Evolutionary conservation across 1,140 invertebrate species (phyloP).

Genomic region (Caerostris extrusa): DNA sequence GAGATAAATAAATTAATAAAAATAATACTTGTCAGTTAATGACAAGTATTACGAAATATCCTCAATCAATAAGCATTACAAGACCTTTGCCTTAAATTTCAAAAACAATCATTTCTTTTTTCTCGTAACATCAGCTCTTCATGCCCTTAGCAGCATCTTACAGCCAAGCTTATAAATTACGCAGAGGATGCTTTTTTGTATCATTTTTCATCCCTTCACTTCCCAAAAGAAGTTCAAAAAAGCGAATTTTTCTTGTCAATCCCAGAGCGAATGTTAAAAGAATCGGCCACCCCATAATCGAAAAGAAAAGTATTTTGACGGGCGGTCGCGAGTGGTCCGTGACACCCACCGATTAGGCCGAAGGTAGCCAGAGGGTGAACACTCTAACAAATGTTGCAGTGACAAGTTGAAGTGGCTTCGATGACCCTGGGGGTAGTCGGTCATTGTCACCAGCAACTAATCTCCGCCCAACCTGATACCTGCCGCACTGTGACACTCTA

Average conservation of each 20-base stretch:
- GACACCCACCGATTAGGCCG: slow-evolving; percentile 68
- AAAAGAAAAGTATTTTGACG: slow-evolving; percentile 25
- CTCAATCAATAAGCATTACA: too few species aligned
- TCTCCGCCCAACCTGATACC: slow-evolving; percentile 53
- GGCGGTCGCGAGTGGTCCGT: slow-evolving; percentile 35
- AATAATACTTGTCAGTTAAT: too few species aligned
- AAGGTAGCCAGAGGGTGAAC: slow-evolving; percentile 25
- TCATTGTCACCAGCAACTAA: slow-evolving; percentile 62
- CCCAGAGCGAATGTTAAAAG: slow-evolving; percentile 3
- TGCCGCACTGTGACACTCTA: slow-evolving; percentile 68
- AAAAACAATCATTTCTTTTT: too few species aligned
- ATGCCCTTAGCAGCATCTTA: too few species aligned
- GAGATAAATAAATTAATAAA: too few species aligned
- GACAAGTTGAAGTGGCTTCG: slow-evolving; percentile 52
- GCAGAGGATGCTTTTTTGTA: too few species aligned
- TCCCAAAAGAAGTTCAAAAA: background rate
- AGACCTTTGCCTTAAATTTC: too few species aligned
- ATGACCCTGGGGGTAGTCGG: slow-evolving; percentile 18
- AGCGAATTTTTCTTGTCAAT: too few species aligned
- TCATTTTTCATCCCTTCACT: too few species aligned
- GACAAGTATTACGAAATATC: too few species aligned
- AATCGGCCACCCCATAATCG: background rate
- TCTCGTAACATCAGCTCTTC: too few species aligned
- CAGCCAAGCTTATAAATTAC: too few species aligned
- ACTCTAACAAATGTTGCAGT: slow-evolving; percentile 56